phyloP scores from a whole-genome alignment of 2,888 invertebrate species.

The Acleris laterana region DNA sequence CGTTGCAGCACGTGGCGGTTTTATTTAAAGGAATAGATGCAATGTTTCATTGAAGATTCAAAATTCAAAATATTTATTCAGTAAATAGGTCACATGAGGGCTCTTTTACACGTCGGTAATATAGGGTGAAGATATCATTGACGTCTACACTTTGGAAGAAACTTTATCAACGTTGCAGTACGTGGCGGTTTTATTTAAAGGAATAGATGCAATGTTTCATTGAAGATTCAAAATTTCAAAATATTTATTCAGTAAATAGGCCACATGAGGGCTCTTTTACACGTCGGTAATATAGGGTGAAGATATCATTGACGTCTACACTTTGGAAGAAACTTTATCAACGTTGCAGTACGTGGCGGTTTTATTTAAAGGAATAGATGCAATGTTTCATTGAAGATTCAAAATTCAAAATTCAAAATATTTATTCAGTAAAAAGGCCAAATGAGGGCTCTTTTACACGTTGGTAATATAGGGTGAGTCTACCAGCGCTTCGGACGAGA shows the following conservation, averaged over 20 bases:
- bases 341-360: conserved; percentile 1
- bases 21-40: conserved; percentile 37
- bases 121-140: conserved; percentile 13
- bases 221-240: too few species aligned
- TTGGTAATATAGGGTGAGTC: too few species aligned
- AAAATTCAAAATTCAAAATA: too few species aligned
- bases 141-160: conserved; percentile 8
- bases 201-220: conserved; percentile 25
- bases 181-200: conserved; percentile 28
- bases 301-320: conserved; percentile 11
- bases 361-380: conserved; percentile 37
- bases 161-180: conserved; percentile 14
- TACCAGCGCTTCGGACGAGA: too few species aligned
- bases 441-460: too few species aligned
- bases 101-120: too few species aligned
- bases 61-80: too few species aligned
- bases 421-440: too few species aligned
- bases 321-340: conserved; percentile 17
- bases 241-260: too few species aligned
- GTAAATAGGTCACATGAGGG: too few species aligned
- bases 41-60: not conserved
- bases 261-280: too few species aligned
- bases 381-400: not conserved
- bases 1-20: not conserved
- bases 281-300: too few species aligned